Percentiles rank a stretch among this genome's conserved stretches.
Evolutionary conservation across 2,113 vertebrate genomes (phyloP).

Genomic region (Tor tambroides): DNA sequence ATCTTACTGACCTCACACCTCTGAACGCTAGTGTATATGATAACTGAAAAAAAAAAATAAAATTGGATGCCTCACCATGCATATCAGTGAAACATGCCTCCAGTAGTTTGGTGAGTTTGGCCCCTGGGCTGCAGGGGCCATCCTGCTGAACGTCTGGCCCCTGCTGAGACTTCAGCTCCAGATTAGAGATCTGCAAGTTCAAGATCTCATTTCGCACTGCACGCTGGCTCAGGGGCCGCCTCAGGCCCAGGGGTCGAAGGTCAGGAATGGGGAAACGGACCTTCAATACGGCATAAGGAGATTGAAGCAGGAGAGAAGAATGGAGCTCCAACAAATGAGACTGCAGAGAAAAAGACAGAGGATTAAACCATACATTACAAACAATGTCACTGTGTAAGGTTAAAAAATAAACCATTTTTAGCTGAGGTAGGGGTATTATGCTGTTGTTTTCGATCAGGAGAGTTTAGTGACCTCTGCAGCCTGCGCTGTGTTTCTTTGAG

Average conservation of each 20-base stretch:
- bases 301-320: constrained; percentile 76
- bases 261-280: constrained; percentile 88
- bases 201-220: constrained; percentile 81
- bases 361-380: constrained; percentile 9
- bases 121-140: neutral
- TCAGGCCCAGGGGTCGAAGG: constrained; percentile 75
- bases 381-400: neutral
- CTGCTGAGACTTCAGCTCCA: constrained; percentile 80
- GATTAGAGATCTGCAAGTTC: constrained; percentile 79
- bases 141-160: constrained; percentile 71
- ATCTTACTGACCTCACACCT: neutral
- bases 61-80: constrained; percentile 75
- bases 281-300: constrained; percentile 79
- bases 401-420: neutral
- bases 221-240: constrained; percentile 75
- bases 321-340: constrained; percentile 41
- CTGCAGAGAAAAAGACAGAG: constrained; percentile 32
- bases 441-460: neutral
- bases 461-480: constrained; percentile 5
- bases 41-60: neutral
- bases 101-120: constrained; percentile 73
- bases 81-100: constrained; percentile 84
- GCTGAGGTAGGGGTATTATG: neutral
- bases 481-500: constrained; percentile 48
- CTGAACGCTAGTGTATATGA: neutral